Evolutionary conservation across 2,797 vertebrate genomes (phyloP), one percentile per base, ranked within the genome.

Genomic region (Orientallactaga sibirica): DNA sequence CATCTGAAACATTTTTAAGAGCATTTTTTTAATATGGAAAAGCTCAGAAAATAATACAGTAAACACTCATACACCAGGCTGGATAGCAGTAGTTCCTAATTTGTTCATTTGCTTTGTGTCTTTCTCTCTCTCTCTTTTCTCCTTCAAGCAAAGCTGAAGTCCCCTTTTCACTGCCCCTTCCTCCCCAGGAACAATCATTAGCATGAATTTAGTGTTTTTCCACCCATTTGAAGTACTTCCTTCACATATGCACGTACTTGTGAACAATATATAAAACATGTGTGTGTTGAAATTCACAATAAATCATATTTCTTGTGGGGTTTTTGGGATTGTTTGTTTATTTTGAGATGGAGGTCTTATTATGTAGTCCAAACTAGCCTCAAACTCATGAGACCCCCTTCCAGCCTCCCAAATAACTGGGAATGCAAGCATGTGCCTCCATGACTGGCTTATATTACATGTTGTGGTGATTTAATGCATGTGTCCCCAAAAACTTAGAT

Each of bases 61-160:
- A 67, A 88, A 24, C 25, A 48, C 7, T 90, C 33, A 62, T 20
- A 33, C 41, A 11, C 27, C 25, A 77, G 20, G 33, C 3, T 43
- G 62, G 41, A 86, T n/a, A 48, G 43, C 24, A 48, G 10, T 82
- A 88, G 58, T 24, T 86, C 10, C 80, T 61, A 25, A 93, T 43
- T 66, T 86, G 48, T 89, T 55, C 20, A 74, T 86, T 93, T 92
- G 58, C 37, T 86, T 91, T 91, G 66, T 73, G 16, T 43, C 41
- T 82, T 86, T 74, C 11, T 92, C 3, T 66, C 74, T 41, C 12
- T 80, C 37, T 78, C 16, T 74, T 10, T 64, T 62, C 11, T 33
- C 33, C 85, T 75, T 62, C 8, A 41, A 80, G 15, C 61, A 12
- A 33, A 76, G 10, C 64, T 68, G 14, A 58, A 29, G 27, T 43